Base-by-base conservation (phyloP, 2,888 invertebrate species). In the Brenthis hecate region DNA sequence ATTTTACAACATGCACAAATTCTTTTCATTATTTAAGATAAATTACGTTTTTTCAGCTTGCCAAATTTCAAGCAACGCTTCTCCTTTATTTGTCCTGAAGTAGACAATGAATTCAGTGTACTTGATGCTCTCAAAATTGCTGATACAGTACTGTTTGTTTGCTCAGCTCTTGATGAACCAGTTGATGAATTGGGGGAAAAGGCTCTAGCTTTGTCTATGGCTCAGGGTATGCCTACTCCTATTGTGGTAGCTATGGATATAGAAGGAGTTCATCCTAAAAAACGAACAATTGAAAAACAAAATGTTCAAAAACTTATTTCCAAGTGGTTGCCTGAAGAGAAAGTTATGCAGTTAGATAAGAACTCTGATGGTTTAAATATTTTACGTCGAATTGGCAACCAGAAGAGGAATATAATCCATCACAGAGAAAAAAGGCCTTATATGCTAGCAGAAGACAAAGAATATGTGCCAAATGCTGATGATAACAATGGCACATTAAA, bases 31-130 rank as follows among this genome's bases (percentile, higher is more conserved):
- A 36, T 48, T 13, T 43, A 19, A 13, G 4, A 36, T 11, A 19
- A 3, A 19, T 56, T 13, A 14, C 56, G 61, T 65, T 75, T 68
- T 93, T 93, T 78, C 85, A 97, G 97, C 77, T 82, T 97, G 73
- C 96, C 97, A 13, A 94, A 97, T 73, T 97, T 98, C 83, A 98
- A 98, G 83, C 97, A 98, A 83, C 94, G 97, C n/a, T 97, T 97
- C 83, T 95, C 97, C 0, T 96, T 99, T 78, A 88, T 97, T 51
- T 91, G 94, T 11, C 97, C 98, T 14, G 94, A 95, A 72, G 85
- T 94, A 19, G 95, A 96, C 19, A 95, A 97, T 86, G 94, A 97
- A 55, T 94, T 96, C 83, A 95, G 95, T 32, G 89, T 96, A 6
- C 87, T 98, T 66, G 98, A 98, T 91, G 94, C 96, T n/a, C 89